Evolutionary conservation across 92 coral and sea anemone genomes (phyloP).

Genomic region (Phenganax marumi): DNA sequence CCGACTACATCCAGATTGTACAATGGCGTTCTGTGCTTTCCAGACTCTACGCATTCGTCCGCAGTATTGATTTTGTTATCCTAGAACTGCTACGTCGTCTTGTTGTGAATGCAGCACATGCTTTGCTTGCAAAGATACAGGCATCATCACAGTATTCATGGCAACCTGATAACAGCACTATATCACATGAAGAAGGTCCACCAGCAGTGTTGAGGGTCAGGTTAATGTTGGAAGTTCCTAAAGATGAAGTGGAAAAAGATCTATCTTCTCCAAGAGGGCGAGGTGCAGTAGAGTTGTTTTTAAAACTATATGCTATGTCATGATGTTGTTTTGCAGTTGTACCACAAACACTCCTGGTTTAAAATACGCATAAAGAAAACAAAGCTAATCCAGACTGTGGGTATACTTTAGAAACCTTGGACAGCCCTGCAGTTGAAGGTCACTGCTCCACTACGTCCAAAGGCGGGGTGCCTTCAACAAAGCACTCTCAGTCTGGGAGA

Average conservation of each 20-base stretch:
- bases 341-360: background rate
- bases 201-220: conserved; percentile 70
- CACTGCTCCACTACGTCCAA: conserved; percentile 6
- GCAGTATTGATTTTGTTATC: conserved; percentile 79
- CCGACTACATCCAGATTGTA: conserved; percentile 81
- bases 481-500: no score
- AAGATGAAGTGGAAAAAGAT: conserved; percentile 1
- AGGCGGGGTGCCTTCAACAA: background rate
- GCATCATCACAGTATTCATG: conserved; percentile 58
- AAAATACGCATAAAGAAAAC: background rate
- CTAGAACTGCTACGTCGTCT: conserved; percentile 85
- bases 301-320: background rate
- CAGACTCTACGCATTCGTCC: conserved; percentile 75
- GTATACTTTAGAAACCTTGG: background rate
- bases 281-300: background rate
- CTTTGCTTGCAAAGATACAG: conserved; percentile 72
- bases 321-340: background rate
- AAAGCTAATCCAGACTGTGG: background rate
- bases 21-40: conserved; percentile 89
- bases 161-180: conserved; percentile 38
- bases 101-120: conserved; percentile 72
- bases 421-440: background rate
- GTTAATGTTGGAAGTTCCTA: conserved; percentile 70
- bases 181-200: conserved; percentile 30
- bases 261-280: background rate